Conservation (phyloP, 2,888 invertebrate species). For the Drosophila formosana region DNA sequence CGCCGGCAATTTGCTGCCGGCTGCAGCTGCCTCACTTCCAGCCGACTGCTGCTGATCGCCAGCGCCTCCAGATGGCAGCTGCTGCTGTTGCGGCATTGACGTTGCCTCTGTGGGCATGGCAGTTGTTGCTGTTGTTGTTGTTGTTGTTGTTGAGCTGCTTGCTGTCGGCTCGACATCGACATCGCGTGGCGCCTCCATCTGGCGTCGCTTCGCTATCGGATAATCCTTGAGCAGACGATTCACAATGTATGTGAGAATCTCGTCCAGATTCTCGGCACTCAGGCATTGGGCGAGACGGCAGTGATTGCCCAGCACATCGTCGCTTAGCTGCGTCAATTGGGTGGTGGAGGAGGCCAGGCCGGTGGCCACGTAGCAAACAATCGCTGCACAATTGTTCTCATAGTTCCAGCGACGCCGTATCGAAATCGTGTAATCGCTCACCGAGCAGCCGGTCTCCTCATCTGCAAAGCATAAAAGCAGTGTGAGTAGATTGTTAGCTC, state of each 20-base stretch:
- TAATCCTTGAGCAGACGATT: conserved; percentile 86
- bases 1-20: conserved; percentile 86
- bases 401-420: conserved; percentile 95
- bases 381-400: conserved; percentile 94
- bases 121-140: conserved; percentile 17
- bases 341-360: conserved; percentile 85
- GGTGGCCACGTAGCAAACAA: conserved; percentile 93
- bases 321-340: conserved; percentile 84
- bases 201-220: conserved; percentile 75
- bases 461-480: conserved; percentile 86
- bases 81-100: conserved; percentile 64
- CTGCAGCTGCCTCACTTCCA: not conserved
- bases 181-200: conserved; percentile 25
- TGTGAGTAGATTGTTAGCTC: not conserved
- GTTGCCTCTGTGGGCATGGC: conserved; percentile 34
- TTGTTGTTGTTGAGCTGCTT: conserved; percentile 1
- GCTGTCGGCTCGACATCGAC: conserved; percentile 15
- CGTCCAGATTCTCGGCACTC: conserved; percentile 86
- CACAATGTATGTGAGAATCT: conserved; percentile 87
- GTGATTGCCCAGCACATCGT: conserved; percentile 83
- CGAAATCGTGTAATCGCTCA: conserved; percentile 92
- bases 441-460: conserved; percentile 95
- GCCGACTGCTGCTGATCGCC: conserved; percentile 47
- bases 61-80: conserved; percentile 39
- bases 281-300: conserved; percentile 84